Base-by-base conservation (phyloP, 2,888 invertebrate genomes). In the Diadegma fenestrale region DNA sequence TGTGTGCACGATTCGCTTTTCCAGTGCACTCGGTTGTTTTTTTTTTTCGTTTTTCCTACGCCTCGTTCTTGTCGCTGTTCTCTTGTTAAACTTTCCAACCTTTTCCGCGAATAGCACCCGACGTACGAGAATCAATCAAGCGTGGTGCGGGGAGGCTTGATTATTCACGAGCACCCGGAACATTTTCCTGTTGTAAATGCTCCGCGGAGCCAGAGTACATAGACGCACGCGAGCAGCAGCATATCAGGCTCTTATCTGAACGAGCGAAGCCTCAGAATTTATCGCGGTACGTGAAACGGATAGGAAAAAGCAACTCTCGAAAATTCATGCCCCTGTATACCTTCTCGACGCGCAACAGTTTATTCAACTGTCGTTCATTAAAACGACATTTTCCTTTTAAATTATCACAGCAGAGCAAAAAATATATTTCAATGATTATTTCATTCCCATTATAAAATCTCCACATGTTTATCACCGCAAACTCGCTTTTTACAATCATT, bases 81-180 rank as follows among this genome's bases (percentile, higher is more conserved):
- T 68, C 79, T 73, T 66, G 72, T 80, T 84, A 26, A 37, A 43
- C 14, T 66, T 72, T 54, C 26, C 45, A 54, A 33, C 33, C 64
- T 17, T 19, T 45, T 58, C 26, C 41, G n/a, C 69, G 69, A 48
- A 54, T 51, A 41, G 14, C 8, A 71, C 37, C 17, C 45, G 33
- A 78, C 78, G 75, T 82, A 69, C 54, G 79, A 80, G 66, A 86
- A 84, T 81, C 87, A 86, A 85, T 87, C 86, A 85, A 81, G 80
- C 69, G 68, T 63, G 69, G 63, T 58, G n/a, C n/a, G n/a, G n/a
- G 64, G 58, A 61, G 73, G 82, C 71, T 86, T 82, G 77, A 87
- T 86, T 85, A 87, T 87, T 87, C 80, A 86, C 63, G 79, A 73
- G 72, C 41, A 64, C 33, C 43, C 37, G 26, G 43, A 19, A 51